phyloP scores from a whole-genome alignment of 2,113 vertebrate genomes.

The Osmerus mordax region DNA sequence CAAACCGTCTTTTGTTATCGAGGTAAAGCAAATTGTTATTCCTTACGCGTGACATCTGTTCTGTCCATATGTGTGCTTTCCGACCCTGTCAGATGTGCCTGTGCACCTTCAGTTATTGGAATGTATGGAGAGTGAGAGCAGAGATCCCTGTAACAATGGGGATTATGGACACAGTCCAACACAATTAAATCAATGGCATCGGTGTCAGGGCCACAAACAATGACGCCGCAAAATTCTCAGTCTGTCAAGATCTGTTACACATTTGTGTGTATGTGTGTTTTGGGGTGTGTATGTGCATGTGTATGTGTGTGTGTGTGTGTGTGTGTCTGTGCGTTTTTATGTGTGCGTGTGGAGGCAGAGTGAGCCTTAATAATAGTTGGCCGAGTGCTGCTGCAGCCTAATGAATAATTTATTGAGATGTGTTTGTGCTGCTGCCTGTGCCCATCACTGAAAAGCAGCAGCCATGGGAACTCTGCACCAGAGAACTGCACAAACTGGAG shows the following conservation, averaged over 20 bases:
- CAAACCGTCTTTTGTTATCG: no score
- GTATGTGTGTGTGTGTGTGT: constrained; percentile 4
- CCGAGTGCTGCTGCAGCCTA: constrained; percentile 34
- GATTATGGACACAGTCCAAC: constrained; percentile 44
- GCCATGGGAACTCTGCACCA: not conserved
- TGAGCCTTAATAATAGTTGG: constrained; percentile 13
- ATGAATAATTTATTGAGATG: constrained; percentile 41
- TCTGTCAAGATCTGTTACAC: not conserved
- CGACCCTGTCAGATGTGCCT: not conserved
- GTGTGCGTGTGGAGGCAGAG: constrained; percentile 1
- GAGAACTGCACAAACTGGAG: not conserved
- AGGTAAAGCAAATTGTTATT: not conserved
- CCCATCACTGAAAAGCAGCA: not conserved
- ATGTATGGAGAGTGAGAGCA: not conserved
- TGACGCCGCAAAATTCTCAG: constrained; percentile 32
- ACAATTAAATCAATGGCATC: constrained; percentile 57
- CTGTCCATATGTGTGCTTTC: not conserved
- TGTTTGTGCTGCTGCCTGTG: constrained; percentile 21
- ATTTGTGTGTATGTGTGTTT: not conserved
- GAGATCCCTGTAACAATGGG: constrained; percentile 42
- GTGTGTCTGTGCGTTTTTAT: not conserved
- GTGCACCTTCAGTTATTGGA: not conserved
- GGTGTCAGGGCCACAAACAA: constrained; percentile 45
- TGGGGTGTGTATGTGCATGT: not conserved
- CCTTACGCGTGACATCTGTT: not conserved